Percentiles rank a stretch among this genome's conserved stretches.
These are phyloP conservation scores for Zaprionus gabonicus DNA, from an alignment of 1,140 invertebrate genomes.

Conservation along the genomic window DNA sequence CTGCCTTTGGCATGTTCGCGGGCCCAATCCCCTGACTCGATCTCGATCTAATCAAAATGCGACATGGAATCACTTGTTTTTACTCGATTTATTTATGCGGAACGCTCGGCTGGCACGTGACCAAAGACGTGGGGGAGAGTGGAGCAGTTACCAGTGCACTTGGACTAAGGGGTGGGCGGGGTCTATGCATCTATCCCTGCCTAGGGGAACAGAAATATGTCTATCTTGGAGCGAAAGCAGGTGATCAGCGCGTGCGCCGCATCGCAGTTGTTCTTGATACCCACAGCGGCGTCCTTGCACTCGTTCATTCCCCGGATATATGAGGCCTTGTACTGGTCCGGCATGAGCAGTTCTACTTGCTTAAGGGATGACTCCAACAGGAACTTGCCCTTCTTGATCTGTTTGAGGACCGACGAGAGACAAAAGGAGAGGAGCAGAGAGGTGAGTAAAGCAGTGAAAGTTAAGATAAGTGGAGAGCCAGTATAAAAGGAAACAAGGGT, in stretches of 20 bases:
- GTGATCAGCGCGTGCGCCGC: conserved; percentile 62
- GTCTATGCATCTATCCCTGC: not conserved
- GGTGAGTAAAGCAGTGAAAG: no score
- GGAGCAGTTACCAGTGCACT: conserved; percentile 6
- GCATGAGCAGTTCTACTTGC: conserved; percentile 75
- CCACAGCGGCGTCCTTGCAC: conserved; percentile 69
- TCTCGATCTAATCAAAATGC: conserved; percentile 2
- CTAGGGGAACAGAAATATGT: conserved; percentile 74
- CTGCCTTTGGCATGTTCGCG: not conserved
- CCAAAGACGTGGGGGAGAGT: conserved; percentile 14
- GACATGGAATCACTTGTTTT: not conserved
- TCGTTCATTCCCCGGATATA: conserved; percentile 57
- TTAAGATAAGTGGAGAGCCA: no score
- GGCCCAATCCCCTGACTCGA: conserved; percentile 2
- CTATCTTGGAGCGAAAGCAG: conserved; percentile 66
- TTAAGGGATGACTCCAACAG: conserved; percentile 69
- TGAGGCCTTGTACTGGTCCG: conserved; percentile 67
- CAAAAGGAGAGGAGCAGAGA: not conserved
- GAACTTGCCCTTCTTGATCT: conserved; percentile 83
- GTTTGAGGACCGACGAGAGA: not conserved
- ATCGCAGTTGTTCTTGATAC: conserved; percentile 79
- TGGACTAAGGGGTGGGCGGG: not conserved
- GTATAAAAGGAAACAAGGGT: no score
- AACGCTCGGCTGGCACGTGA: conserved; percentile 34
- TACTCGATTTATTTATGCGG: conserved; percentile 16